phyloP scores from a whole-genome alignment of 2,888 invertebrate genomes.

The Hipparchia sbordonii region DNA sequence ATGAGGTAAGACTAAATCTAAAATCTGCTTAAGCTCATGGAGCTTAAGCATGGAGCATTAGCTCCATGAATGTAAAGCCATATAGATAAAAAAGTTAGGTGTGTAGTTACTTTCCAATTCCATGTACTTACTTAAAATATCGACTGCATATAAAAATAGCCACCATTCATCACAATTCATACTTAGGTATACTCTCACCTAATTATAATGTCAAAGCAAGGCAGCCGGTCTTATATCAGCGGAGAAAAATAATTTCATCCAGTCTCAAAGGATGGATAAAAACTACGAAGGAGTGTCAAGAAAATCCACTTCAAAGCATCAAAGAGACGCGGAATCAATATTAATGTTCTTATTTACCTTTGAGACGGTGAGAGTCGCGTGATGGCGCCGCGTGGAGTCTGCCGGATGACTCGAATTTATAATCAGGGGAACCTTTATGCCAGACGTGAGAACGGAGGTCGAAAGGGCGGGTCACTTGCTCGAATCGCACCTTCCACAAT shows the following conservation, averaged over 20 bases:
- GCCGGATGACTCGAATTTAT: slow-evolving; percentile 73
- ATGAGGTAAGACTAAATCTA: slow-evolving; percentile 1
- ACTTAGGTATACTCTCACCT: slow-evolving; percentile 10
- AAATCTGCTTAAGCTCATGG: not conserved
- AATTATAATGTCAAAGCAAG: slow-evolving; percentile 53
- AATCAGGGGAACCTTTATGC: slow-evolving; percentile 73
- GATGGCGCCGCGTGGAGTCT: slow-evolving; percentile 60
- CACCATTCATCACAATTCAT: not conserved
- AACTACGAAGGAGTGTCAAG: slow-evolving; percentile 60
- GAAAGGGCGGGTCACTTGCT: slow-evolving; percentile 76
- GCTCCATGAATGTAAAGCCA: too few species aligned
- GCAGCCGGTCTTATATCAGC: slow-evolving; percentile 15
- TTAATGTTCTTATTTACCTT: slow-evolving; percentile 79
- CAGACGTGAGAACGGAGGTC: slow-evolving; percentile 74
- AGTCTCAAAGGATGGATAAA: slow-evolving; percentile 65
- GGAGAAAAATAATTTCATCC: slow-evolving; percentile 53
- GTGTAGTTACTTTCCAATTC: too few species aligned
- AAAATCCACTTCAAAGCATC: slow-evolving; percentile 70
- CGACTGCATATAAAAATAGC: not conserved
- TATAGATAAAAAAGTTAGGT: too few species aligned
- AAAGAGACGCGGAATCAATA: slow-evolving; percentile 76
- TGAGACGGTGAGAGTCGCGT: slow-evolving; percentile 61
- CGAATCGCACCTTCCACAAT: slow-evolving; percentile 69
- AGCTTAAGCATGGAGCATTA: too few species aligned
- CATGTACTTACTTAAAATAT: not conserved